A percentile compares a stretch with the other conserved stretches of the same genome.
Evolutionary conservation across 2,888 invertebrate species (phyloP).

Genomic region (Tetramorium bicarinatum): DNA sequence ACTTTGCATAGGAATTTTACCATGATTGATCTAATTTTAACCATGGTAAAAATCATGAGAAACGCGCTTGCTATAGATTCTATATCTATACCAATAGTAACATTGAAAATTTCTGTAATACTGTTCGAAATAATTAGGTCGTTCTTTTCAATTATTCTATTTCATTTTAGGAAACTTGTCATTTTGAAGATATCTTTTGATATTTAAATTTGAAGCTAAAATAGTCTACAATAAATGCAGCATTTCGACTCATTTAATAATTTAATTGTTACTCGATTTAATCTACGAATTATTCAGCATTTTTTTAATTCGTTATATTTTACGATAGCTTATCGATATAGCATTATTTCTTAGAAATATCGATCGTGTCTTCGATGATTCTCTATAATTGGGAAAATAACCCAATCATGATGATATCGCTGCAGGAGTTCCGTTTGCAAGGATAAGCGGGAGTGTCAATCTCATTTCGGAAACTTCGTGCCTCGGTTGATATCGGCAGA

Average conservation of each 20-base stretch:
- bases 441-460: constrained; percentile 33
- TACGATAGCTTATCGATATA: neutral
- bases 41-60: neutral
- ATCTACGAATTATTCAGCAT: neutral
- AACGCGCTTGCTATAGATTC: neutral
- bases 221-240: neutral
- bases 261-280: neutral
- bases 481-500: constrained; percentile 67
- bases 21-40: constrained; percentile 33
- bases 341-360: neutral
- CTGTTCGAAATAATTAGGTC: neutral
- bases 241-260: neutral
- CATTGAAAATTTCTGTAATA: neutral
- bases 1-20: constrained; percentile 9
- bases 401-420: constrained; percentile 7
- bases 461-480: constrained; percentile 52
- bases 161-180: neutral
- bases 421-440: constrained; percentile 30
- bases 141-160: neutral
- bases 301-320: neutral
- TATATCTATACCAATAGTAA: neutral
- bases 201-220: neutral
- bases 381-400: constrained; percentile 5
- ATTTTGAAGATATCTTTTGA: neutral
- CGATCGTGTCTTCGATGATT: neutral